Evolutionary conservation across 2,888 invertebrate genomes (phyloP).

Genomic region (Archaeoteleia sp.): DNA sequence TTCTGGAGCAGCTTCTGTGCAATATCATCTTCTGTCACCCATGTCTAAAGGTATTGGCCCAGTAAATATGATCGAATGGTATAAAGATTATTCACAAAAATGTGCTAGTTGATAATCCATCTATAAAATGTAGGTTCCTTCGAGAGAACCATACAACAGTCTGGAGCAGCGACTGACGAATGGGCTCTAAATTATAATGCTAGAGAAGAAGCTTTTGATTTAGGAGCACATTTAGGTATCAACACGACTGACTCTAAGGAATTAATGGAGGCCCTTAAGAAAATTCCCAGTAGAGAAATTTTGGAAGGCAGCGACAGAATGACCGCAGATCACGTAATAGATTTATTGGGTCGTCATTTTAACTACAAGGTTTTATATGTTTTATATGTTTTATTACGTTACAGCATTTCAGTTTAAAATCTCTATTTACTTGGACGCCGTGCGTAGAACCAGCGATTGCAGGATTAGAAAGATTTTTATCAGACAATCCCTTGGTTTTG

Average conservation of each 20-base stretch:
- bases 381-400: no score
- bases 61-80: no score
- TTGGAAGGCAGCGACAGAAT: constrained; percentile 57
- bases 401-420: constrained; percentile 21
- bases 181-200: constrained; percentile 63
- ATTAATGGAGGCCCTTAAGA: constrained; percentile 62
- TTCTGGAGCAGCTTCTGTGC: constrained; percentile 61
- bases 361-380: no score
- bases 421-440: constrained; percentile 60
- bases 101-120: no score
- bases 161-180: constrained; percentile 62
- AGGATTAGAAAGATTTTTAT: constrained; percentile 66
- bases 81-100: no score
- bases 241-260: constrained; percentile 62
- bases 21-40: constrained; percentile 67
- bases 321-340: no score
- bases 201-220: constrained; percentile 62
- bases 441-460: constrained; percentile 61
- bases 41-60: constrained; percentile 70
- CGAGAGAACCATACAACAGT: constrained; percentile 63
- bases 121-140: constrained; percentile 61
- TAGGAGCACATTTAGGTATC: constrained; percentile 67
- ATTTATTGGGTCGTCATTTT: no score
- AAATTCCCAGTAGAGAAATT: constrained; percentile 59
- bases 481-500: constrained; percentile 67